Evolutionary conservation across 2,797 vertebrate genomes (phyloP).

Genomic region (Moxostoma hubbsi): DNA sequence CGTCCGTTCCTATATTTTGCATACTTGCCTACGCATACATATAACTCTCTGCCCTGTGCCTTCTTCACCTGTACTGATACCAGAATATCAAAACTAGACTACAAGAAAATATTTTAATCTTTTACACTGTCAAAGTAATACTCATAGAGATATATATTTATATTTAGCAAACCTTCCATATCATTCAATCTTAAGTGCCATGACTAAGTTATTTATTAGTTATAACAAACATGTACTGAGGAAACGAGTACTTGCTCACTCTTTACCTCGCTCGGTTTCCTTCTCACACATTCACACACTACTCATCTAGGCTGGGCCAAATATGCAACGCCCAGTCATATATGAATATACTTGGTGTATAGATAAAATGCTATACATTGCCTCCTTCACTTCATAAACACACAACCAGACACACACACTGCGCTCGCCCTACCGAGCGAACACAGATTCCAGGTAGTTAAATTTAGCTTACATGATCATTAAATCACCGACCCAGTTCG

Average conservation of each 20-base stretch:
- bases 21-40: slow-evolving; percentile 30
- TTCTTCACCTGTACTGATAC: slow-evolving; percentile 36
- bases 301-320: slow-evolving; percentile 19
- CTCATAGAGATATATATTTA: slow-evolving; percentile 31
- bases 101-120: slow-evolving; percentile 48
- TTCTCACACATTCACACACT: slow-evolving; percentile 28
- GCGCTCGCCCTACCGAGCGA: slow-evolving; percentile 17
- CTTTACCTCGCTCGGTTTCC: neutral
- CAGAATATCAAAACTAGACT: slow-evolving; percentile 52
- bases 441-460: slow-evolving; percentile 56
- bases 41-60: slow-evolving; percentile 37
- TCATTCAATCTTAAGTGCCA: slow-evolving; percentile 52
- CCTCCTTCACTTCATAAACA: slow-evolving; percentile 19
- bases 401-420: slow-evolving; percentile 20
- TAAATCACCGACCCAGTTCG: slow-evolving; percentile 41
- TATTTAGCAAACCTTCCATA: slow-evolving; percentile 37
- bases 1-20: slow-evolving; percentile 23
- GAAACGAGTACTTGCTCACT: slow-evolving; percentile 39
- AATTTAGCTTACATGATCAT: slow-evolving; percentile 45
- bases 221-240: slow-evolving; percentile 48
- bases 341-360: slow-evolving; percentile 53
- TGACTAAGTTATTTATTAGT: slow-evolving; percentile 55
- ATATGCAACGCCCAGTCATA: slow-evolving; percentile 43
- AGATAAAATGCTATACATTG: slow-evolving; percentile 54
- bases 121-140: slow-evolving; percentile 44